phyloP scores from a whole-genome alignment of 2,797 vertebrate genomes.

The Euphonia xanthogaster region DNA sequence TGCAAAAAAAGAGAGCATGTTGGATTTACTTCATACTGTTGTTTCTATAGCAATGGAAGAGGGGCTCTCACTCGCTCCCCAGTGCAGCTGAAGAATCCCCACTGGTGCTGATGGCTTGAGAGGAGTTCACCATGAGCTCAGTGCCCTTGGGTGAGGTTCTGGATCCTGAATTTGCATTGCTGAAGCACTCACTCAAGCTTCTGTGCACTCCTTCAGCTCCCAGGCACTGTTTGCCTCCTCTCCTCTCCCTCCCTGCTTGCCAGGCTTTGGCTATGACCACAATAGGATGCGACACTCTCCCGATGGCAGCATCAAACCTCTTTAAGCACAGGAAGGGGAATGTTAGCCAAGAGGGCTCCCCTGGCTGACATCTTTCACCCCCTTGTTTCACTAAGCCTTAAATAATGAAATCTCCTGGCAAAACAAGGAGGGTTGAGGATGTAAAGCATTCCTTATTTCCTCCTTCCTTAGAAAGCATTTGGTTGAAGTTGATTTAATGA shows the following conservation, averaged over 20 bases:
- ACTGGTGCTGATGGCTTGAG: too few relatives aligned
- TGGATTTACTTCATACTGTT: not conserved
- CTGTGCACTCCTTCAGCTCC: not conserved
- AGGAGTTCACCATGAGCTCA: not conserved
- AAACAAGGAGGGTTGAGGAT: not conserved
- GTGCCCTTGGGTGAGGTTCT: not conserved
- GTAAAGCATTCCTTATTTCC: not conserved
- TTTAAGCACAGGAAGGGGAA: not conserved
- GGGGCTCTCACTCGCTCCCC: fast-evolving
- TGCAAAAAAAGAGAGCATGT: not conserved
- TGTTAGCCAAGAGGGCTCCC: not conserved
- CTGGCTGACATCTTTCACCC: not conserved
- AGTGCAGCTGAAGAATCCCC: not conserved
- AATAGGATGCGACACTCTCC: not conserved
- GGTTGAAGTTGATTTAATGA: not conserved
- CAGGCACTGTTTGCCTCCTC: not conserved
- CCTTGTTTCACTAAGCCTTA: not conserved
- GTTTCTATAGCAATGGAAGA: not conserved
- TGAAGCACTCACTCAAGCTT: not conserved
- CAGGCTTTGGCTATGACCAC: not conserved
- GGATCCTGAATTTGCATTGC: not conserved
- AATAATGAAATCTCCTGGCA: not conserved
- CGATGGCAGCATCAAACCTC: not conserved
- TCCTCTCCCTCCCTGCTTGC: not conserved
- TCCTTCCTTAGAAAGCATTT: not conserved